Evolutionary conservation across 2,888 invertebrate species (phyloP), one percentile per base, ranked within the genome.

Genomic region (Hyppa rectilinea): DNA sequence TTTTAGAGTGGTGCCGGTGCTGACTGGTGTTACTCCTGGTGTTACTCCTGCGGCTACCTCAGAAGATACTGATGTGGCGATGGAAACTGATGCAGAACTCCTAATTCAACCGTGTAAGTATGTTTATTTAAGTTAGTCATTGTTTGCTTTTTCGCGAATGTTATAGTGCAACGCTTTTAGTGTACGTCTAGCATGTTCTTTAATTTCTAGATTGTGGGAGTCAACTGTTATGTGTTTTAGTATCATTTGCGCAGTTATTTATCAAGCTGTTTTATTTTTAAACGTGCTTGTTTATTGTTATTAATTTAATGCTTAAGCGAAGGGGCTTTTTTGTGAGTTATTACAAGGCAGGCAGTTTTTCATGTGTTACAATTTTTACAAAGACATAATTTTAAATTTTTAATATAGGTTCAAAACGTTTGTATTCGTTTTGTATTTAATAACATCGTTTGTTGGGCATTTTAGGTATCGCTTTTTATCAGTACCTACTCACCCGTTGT

Each of bases 221-320:
- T 5, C 1, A 17, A 31, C 4, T 29, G 49, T 31, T 67, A 34
- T 45, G 12, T 75, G 38, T 63, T 47, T 43, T 52, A 12, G 55
- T 53, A 36, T 61, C 36, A 26, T 45, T 58, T 31, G 14, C 12
- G 29, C 49, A 45, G 10, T 72, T 31, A 50, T 36, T 47, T 38
- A 56, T 38, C 17, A 53, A 20, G 10, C 45, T 40, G 6, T 2
- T 71, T 2, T 43, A 20, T 26, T 26, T 40, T 36, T 59, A 7
- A 40, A 36, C 20, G 43, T 14, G 29, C 43, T 71, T 62, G 23
- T 45, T 20, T 40, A 34, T 52, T 70, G 12, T 52, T 52, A 23
- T 50, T 40, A 40, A 10, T 43, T 20, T 4, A 36, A 23, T 58
- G 78, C 75, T 40, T n/a, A 20, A 7, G 75, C 75, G 75, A 75